Conservation (phyloP, 2,888 invertebrate species). For the Merodon equestris region DNA sequence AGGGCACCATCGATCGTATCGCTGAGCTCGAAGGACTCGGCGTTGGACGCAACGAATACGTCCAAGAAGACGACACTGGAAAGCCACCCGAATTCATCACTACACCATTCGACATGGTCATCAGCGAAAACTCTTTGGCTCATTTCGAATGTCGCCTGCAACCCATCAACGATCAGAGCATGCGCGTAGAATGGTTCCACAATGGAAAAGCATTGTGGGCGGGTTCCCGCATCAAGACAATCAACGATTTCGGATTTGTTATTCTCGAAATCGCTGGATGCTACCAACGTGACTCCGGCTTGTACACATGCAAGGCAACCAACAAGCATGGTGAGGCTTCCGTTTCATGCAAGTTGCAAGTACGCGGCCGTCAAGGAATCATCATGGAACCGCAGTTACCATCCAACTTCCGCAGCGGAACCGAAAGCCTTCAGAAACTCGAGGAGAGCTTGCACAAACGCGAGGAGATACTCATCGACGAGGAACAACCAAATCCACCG, state of each 20-base stretch:
- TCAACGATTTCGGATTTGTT: slow-evolving; percentile 98
- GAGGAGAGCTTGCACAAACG: slow-evolving; percentile 93
- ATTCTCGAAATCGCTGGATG: slow-evolving; percentile 97
- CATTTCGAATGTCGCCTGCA: slow-evolving; percentile 95
- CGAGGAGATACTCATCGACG: slow-evolving; percentile 89
- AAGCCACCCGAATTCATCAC: slow-evolving; percentile 95
- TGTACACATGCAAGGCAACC: slow-evolving; percentile 95
- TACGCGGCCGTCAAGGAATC: slow-evolving; percentile 92
- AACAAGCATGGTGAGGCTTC: slow-evolving; percentile 95
- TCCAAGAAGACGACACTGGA: slow-evolving; percentile 89
- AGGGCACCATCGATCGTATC: slow-evolving; percentile 94
- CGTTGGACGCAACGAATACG: slow-evolving; percentile 83
- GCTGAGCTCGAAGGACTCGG: slow-evolving; percentile 94
- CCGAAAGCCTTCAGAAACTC: slow-evolving; percentile 92
- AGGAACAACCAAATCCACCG: slow-evolving; percentile 92
- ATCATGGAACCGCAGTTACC: slow-evolving; percentile 94
- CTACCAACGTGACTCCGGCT: slow-evolving; percentile 94
- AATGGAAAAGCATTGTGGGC: slow-evolving; percentile 95
- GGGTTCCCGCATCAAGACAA: slow-evolving; percentile 95
- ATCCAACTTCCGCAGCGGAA: slow-evolving; percentile 91
- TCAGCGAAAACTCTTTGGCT: slow-evolving; percentile 92
- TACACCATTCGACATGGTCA: slow-evolving; percentile 89
- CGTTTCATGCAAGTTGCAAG: slow-evolving; percentile 91
- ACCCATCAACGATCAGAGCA: slow-evolving; percentile 94
- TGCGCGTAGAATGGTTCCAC: slow-evolving; percentile 98